Evolutionary conservation across 2,113 vertebrate species (phyloP).

Genomic region (Sardina pilchardus): DNA sequence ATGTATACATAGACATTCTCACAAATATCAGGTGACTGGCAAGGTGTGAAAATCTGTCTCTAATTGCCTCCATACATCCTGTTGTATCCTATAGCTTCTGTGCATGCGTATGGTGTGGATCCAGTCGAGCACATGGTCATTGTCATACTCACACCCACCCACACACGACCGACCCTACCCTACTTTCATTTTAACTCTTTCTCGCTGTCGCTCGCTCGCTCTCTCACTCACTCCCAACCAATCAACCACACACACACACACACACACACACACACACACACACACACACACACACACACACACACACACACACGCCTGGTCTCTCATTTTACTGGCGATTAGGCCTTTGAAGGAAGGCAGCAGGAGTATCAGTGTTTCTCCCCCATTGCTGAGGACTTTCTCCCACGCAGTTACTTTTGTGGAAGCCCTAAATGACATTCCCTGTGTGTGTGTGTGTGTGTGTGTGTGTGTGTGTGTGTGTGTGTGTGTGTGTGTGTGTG

Average conservation of each 20-base stretch:
- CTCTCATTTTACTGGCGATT: constrained; percentile 8
- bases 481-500: neutral
- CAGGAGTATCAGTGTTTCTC: neutral
- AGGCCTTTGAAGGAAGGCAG: neutral
- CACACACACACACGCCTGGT: neutral
- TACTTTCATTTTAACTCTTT: neutral
- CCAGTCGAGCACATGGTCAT: constrained; percentile 14
- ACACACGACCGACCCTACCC: neutral
- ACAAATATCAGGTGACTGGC: neutral
- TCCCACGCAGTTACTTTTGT: constrained; percentile 7
- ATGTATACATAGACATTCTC: neutral
- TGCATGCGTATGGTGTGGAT: neutral
- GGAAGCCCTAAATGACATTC: neutral
- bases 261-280: neutral
- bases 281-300: neutral
- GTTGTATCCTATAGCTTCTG: neutral
- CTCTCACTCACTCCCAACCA: no score
- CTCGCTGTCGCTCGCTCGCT: neutral
- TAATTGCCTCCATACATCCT: neutral
- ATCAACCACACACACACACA: neutral
- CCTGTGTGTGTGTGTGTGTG: neutral
- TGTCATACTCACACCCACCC: neutral
- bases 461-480: neutral
- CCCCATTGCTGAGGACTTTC: neutral
- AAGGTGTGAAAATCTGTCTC: constrained; percentile 2